Evolutionary conservation across 2,113 vertebrate genomes (phyloP), one percentile per base, ranked within the genome.

Genomic region (Bagarius yarrelli): DNA sequence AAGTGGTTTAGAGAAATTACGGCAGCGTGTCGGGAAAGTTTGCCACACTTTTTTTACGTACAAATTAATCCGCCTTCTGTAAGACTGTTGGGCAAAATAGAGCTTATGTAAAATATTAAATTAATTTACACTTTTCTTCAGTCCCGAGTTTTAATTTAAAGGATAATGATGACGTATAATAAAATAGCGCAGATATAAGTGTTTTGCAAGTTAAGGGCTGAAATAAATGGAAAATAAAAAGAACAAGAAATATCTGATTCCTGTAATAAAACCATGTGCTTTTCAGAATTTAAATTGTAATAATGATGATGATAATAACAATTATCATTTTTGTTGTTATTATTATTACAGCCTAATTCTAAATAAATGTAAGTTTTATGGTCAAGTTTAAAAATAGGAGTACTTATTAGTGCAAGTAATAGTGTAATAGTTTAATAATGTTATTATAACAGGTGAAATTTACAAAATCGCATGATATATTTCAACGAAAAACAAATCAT

Each of bases 1-100:
- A 95, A 93, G 94, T 95, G 95, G 95, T 94, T 95, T 94, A 93
- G 94, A 95, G 93, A 92, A 95, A 95, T 96, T 95, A 96, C 91
- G 87, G 93, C 85, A 87, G 89, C 83, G 91, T 87, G 56, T 89
- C 21, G 89, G 91, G 91, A 91, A 94, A 94, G 93, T 93, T 95
- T 95, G 94, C 91, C 92, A 93, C 92, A 91, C 91, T 90, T 94
- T 92, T 92, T 92, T 91, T 79, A 87, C 88, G 90, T 86, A 88
- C 90, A 88, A 93, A 91, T 93, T 91, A 93, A 94, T 83, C 73
- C 21, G 84, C 40, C 74, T 63, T 83, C 80, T 86, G 67, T 71
- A 64, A 25, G 21, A 75, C 25, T 71, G 16, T 52, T 40, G 3
- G 67, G 6, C 8, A 52, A 70, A 71, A 3, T 11, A 71, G 18